These are phyloP conservation scores for Nerophis ophidion DNA, from an alignment of 2,113 vertebrate genomes.

Conservation along the genomic window DNA sequence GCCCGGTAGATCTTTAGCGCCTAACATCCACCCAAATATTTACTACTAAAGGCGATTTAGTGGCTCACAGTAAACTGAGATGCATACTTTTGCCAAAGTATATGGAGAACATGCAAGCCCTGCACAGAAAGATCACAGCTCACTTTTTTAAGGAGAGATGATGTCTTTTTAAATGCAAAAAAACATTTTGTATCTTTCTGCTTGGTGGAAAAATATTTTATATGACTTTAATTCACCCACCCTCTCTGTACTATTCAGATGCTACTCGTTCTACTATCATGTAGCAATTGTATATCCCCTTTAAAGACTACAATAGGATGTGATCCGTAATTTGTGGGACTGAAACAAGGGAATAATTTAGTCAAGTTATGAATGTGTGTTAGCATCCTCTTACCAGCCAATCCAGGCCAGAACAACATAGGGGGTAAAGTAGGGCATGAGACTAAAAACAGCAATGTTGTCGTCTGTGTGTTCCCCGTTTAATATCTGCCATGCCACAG, in stretches of 20 bases:
- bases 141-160: background rate
- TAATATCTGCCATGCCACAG: background rate
- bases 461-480: slow-evolving; percentile 12
- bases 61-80: background rate
- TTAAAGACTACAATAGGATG: background rate
- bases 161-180: background rate
- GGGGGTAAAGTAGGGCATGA: slow-evolving; percentile 13
- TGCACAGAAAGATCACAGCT: background rate
- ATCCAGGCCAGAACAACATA: slow-evolving; percentile 1
- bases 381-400: background rate
- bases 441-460: slow-evolving; percentile 35
- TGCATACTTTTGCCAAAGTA: background rate
- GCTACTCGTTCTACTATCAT: background rate
- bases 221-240: background rate
- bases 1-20: background rate
- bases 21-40: slow-evolving; percentile 2
- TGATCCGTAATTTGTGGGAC: background rate
- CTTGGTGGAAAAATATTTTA: background rate
- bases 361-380: background rate
- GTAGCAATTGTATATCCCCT: background rate
- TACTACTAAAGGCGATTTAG: background rate
- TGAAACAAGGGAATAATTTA: background rate
- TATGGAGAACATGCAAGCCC: background rate
- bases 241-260: background rate
- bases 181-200: background rate